These are phyloP conservation scores for Helicolenus hilgendorfi DNA, from an alignment of 2,797 vertebrate species.

Conservation along the genomic window DNA sequence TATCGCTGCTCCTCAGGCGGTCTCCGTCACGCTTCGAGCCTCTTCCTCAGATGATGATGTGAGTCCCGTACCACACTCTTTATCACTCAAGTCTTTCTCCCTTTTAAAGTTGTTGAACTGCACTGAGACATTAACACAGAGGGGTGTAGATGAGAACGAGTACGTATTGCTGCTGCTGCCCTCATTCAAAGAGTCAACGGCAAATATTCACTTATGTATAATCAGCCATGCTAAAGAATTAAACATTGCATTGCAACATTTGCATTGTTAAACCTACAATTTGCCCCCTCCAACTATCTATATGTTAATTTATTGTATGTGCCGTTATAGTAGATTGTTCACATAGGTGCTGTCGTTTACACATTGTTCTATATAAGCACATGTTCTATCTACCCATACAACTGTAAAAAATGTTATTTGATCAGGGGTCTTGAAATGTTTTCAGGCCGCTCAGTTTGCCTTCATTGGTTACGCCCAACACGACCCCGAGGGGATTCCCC, in stretches of 20 bases:
- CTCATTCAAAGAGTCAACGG: neutral
- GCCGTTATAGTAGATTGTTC: neutral
- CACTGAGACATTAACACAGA: neutral
- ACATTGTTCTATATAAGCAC: neutral
- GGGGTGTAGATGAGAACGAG: neutral
- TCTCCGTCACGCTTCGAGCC: slow-evolving; percentile 70
- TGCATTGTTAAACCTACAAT: neutral
- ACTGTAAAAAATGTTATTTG: neutral
- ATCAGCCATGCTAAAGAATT: neutral
- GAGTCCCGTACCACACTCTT: slow-evolving; percentile 82
- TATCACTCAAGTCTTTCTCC: neutral
- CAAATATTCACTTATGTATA: neutral
- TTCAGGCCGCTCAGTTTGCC: neutral
- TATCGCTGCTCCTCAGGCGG: slow-evolving; percentile 62
- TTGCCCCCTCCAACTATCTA: neutral
- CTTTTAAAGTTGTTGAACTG: neutral
- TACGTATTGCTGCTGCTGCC: neutral
- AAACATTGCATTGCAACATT: neutral
- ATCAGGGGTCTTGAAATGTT: neutral
- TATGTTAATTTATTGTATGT: neutral
- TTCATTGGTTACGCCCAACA: neutral
- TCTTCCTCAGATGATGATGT: slow-evolving; percentile 91
- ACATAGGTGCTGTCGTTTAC: neutral
- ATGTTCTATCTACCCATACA: neutral
- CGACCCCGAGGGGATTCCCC: neutral